Conservation (phyloP, 2,113 vertebrate species). For the Lanius collurio region DNA sequence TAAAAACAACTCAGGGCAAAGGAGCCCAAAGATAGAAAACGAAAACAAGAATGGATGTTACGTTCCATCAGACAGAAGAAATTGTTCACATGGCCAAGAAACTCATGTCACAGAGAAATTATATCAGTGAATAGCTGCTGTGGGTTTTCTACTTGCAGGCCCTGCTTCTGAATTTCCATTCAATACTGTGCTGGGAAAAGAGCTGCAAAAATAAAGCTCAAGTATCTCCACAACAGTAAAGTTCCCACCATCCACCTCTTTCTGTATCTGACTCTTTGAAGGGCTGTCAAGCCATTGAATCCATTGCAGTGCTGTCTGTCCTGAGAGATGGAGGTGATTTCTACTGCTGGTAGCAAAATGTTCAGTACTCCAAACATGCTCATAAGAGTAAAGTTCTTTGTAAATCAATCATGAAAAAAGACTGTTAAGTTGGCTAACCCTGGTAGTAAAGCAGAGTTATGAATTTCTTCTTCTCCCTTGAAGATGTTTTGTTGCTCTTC, state of each 20-base stretch:
- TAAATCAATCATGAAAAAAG: neutral
- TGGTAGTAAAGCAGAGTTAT: constrained; percentile 7
- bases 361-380: neutral
- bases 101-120: neutral
- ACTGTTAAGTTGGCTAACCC: neutral
- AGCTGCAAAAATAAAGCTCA: neutral
- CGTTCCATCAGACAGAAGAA: neutral
- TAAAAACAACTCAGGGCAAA: neutral
- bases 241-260: neutral
- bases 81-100: neutral
- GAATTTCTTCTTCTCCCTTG: constrained; percentile 28
- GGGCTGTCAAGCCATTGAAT: neutral
- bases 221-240: neutral
- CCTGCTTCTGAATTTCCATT: neutral
- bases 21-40: neutral
- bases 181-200: neutral
- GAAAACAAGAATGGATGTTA: neutral
- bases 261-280: neutral
- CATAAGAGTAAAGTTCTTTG: neutral
- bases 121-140: neutral
- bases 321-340: neutral
- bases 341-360: neutral
- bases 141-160: neutral
- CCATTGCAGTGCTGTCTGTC: neutral
- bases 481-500: constrained; percentile 33